Evolutionary conservation across 1,140 invertebrate species (phyloP), one percentile per base, ranked within the genome.

Genomic region (Diploscapter pachys): DNA sequence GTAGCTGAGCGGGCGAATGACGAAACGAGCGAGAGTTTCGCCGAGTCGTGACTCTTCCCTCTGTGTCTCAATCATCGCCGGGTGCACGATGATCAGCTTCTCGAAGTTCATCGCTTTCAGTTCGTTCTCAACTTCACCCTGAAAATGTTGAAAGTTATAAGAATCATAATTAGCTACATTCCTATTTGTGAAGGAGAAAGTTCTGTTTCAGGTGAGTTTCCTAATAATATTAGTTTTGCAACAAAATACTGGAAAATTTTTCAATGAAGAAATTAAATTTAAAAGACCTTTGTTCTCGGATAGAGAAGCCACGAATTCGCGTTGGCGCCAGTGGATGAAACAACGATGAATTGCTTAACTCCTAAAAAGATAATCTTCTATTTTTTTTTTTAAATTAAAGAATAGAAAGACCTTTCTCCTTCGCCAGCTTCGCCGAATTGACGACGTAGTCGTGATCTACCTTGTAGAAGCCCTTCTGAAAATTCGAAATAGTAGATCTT

Each of bases 361-460:
- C 87, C 88, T 59, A 81, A 50, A 67, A 65, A 6, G 51, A 5
- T 9, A 59, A 51, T 70, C 54, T 4, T 67, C 50, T 0, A 6
- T 5, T 0, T 11, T 0, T 53, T 63, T 4, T 63, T 2, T n/a
- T 11, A 64, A 48, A 53, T 5, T 63, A 3, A 13, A n/a, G 55
- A 6, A 3, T 48, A 57, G 31, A 31, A 31, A 31, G 31, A 66
- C 72, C 73, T 6, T 74, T 81, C 59, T 84, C 80, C 75, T 88
- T 89, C 0, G 89, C 87, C 9, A 89, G 55, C 67, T 87, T 86
- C 48, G 89, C 89, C 31, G 87, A 73, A 52, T 86, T 81, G 31
- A 89, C 68, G 3, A 89, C 88, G 83, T 89, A 90, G 75, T 89
- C 89, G 81, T 88, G 86, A 81, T 90, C 89, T 2, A 90, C 88